These are phyloP conservation scores for Tinea pellionella DNA, from an alignment of 2,888 invertebrate species.

Conservation along the genomic window DNA sequence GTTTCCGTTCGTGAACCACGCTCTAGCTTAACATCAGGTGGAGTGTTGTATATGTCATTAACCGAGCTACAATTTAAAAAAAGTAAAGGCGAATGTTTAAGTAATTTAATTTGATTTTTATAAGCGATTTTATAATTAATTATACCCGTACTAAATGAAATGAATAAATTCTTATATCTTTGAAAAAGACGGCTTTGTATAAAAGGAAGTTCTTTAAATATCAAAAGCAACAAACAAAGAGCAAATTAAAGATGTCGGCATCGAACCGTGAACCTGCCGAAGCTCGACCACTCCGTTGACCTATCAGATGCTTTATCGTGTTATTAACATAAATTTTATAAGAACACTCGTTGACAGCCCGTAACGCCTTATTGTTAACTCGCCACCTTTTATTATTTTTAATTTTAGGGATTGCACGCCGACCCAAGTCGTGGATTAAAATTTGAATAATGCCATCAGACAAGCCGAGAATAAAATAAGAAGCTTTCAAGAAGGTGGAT, in stretches of 20 bases:
- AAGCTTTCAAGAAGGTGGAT: neutral
- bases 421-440: constrained; percentile 20
- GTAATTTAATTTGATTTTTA: too few relatives aligned
- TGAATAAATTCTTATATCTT: neutral
- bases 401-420: constrained; percentile 27
- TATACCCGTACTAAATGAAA: too few relatives aligned
- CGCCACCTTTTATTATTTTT: constrained; percentile 21
- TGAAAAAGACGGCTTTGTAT: neutral
- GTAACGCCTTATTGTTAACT: constrained; percentile 22
- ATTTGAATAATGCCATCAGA: constrained; percentile 34
- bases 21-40: too few relatives aligned
- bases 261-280: constrained; percentile 15
- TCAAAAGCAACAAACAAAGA: constrained; percentile 4
- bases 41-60: too few relatives aligned
- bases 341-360: constrained; percentile 23
- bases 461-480: constrained; percentile 29
- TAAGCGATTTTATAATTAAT: too few relatives aligned
- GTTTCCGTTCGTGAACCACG: too few relatives aligned
- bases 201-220: constrained; percentile 8
- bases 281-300: constrained; percentile 12
- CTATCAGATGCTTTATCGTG: constrained; percentile 21
- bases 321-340: constrained; percentile 30
- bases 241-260: constrained; percentile 12
- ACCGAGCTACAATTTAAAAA: too few relatives aligned
- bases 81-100: too few relatives aligned